These are phyloP conservation scores for Cosmia pyralina DNA, from an alignment of 2,888 invertebrate genomes.

Conservation along the genomic window DNA sequence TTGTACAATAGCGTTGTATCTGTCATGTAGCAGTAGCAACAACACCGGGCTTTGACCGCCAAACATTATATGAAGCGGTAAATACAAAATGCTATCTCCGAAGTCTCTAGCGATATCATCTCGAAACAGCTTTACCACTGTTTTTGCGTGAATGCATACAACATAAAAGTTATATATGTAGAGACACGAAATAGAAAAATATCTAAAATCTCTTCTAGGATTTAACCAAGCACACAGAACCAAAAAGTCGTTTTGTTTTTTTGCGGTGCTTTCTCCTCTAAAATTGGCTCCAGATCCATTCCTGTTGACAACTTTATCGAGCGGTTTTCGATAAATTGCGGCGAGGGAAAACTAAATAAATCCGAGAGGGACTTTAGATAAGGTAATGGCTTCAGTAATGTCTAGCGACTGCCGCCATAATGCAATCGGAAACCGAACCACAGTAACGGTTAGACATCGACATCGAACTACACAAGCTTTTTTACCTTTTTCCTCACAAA, in stretches of 20 bases:
- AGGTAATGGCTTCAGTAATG: constrained; percentile 90
- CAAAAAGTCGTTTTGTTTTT: constrained; percentile 83
- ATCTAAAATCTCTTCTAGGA: constrained; percentile 69
- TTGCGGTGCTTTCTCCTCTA: constrained; percentile 82
- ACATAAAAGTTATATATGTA: constrained; percentile 19
- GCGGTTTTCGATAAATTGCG: constrained; percentile 90
- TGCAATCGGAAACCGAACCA: constrained; percentile 87
- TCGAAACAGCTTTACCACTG: constrained; percentile 33
- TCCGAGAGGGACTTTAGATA: constrained; percentile 90
- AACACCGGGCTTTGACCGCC: neutral
- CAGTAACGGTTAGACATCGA: constrained; percentile 68
- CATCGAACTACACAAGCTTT: constrained; percentile 54
- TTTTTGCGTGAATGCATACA: constrained; percentile 47
- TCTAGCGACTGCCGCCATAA: constrained; percentile 87
- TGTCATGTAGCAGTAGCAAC: neutral
- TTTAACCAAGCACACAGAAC: constrained; percentile 73
- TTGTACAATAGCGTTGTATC: constrained; percentile 3
- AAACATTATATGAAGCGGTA: constrained; percentile 39
- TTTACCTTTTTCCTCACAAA: constrained; percentile 50
- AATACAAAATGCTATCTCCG: constrained; percentile 50
- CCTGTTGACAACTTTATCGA: constrained; percentile 90
- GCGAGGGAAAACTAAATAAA: constrained; percentile 90
- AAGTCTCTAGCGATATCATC: constrained; percentile 45
- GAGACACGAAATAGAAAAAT: constrained; percentile 49
- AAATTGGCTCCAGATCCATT: constrained; percentile 89